Conservation (phyloP, 2,888 invertebrate species). For the Junonia oenone region DNA sequence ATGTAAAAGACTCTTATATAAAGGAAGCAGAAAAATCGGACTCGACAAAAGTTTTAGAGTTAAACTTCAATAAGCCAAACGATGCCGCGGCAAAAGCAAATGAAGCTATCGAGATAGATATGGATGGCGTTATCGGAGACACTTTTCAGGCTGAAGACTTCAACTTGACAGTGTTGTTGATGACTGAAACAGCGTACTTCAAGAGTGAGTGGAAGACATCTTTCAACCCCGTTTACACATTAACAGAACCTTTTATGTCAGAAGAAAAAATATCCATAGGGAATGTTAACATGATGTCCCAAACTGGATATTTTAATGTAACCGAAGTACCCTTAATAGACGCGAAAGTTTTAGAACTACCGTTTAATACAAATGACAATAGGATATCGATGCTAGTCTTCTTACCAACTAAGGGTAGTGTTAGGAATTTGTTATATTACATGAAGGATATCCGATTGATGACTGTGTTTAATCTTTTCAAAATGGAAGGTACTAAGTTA, state of each 20-base stretch:
- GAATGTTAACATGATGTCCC: conserved; percentile 55
- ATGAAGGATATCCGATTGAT: conserved; percentile 42
- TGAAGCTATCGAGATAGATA: conserved; percentile 35
- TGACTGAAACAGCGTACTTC: conserved; percentile 50
- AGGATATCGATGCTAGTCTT: conserved; percentile 51
- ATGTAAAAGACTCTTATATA: conserved; percentile 42
- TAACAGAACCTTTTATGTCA: conserved; percentile 40
- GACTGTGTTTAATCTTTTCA: conserved; percentile 46
- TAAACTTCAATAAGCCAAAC: conserved; percentile 42
- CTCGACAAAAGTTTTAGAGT: conserved; percentile 39
- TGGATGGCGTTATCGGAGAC: conserved; percentile 37
- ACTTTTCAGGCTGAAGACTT: conserved; percentile 48
- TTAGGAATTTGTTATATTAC: conserved; percentile 45
- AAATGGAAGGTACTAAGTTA: conserved; percentile 31
- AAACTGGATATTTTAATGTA: conserved; percentile 45
- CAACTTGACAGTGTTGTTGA: conserved; percentile 39
- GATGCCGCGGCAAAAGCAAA: conserved; percentile 42
- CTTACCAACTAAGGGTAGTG: conserved; percentile 39
- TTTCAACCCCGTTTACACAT: conserved; percentile 43
- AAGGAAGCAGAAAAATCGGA: conserved; percentile 39
- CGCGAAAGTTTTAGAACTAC: conserved; percentile 50
- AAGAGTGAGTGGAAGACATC: conserved; percentile 47
- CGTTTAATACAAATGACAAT: conserved; percentile 34
- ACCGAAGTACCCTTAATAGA: conserved; percentile 40
- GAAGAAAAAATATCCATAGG: conserved; percentile 32